These are phyloP conservation scores for Semnornis frantzii DNA, from an alignment of 2,113 vertebrate genomes.

Conservation along the genomic window DNA sequence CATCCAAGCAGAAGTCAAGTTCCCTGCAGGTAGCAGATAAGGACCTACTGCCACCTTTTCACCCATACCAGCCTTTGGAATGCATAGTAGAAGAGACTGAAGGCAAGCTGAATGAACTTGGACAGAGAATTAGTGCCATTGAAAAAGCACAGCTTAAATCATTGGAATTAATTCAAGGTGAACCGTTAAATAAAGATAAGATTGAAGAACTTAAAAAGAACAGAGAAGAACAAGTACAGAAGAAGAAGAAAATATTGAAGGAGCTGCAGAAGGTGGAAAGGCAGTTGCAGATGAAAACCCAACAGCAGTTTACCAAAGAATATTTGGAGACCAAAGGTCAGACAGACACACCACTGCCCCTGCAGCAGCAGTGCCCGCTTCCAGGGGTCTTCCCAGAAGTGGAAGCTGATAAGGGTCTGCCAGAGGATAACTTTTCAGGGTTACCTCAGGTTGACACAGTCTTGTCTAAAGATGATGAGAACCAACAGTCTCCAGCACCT, in stretches of 20 bases:
- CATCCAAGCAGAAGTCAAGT: conserved; percentile 94
- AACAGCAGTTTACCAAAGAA: conserved; percentile 99
- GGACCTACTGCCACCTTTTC: conserved; percentile 94
- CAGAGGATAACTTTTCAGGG: conserved; percentile 86
- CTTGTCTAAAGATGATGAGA: conserved; percentile 84
- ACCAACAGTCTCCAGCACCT: conserved; percentile 73
- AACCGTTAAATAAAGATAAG: conserved; percentile 99
- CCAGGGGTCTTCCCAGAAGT: conserved; percentile 84
- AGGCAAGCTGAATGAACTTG: conserved; percentile 98
- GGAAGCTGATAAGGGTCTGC: conserved; percentile 77
- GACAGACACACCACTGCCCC: conserved; percentile 80
- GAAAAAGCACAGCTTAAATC: conserved; percentile 99
- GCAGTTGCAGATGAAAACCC: conserved; percentile 98
- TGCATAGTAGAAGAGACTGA: conserved; percentile 99
- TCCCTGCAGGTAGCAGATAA: conserved; percentile 92
- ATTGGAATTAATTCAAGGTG: conserved; percentile 98
- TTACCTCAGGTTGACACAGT: conserved; percentile 92
- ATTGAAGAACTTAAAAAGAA: conserved; percentile 99
- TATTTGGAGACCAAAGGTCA: conserved; percentile 98
- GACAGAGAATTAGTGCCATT: conserved; percentile 99
- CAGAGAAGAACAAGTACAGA: conserved; percentile 99
- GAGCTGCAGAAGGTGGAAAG: conserved; percentile 99
- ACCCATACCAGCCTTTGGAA: conserved; percentile 97
- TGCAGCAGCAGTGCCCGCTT: conserved; percentile 85
- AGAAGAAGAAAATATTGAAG: conserved; percentile 99